phyloP scores from a whole-genome alignment of 2,797 vertebrate genomes.

The Sandelia bainsii region DNA sequence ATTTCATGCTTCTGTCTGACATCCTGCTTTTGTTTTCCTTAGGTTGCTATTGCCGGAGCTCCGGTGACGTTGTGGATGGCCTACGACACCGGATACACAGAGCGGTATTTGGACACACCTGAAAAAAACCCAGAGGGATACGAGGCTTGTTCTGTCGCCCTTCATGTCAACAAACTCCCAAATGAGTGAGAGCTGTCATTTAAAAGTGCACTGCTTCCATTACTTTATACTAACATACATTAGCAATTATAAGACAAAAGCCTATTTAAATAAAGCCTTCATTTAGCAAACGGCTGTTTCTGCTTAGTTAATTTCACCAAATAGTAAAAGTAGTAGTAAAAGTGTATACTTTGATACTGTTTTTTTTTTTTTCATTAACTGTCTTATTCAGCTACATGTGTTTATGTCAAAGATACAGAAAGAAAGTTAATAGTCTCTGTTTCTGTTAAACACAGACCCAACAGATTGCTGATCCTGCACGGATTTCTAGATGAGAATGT shows the following conservation, averaged over 20 bases:
- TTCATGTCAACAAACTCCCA: slow-evolving; percentile 95
- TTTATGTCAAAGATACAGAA: background rate
- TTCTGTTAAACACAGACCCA: slow-evolving; percentile 85
- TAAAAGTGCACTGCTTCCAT: background rate
- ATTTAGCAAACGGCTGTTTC: background rate
- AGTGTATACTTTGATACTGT: background rate
- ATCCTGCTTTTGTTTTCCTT: background rate
- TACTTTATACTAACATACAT: no score
- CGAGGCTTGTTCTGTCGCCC: slow-evolving; percentile 93
- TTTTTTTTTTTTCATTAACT: background rate
- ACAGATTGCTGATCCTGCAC: slow-evolving; percentile 95
- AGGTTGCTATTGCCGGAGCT: slow-evolving; percentile 96
- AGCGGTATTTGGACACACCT: slow-evolving; percentile 95
- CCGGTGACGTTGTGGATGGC: slow-evolving; percentile 98
- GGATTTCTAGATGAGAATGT: slow-evolving; percentile 98
- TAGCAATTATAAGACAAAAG: no score
- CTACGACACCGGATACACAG: slow-evolving; percentile 95
- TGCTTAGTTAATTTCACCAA: background rate
- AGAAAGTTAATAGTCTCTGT: background rate
- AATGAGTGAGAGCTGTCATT: slow-evolving; percentile 85
- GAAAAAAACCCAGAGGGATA: slow-evolving; percentile 96
- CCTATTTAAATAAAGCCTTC: no score
- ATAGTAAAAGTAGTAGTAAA: background rate
- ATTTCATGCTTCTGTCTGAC: slow-evolving; percentile 15
- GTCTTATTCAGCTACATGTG: background rate